phyloP scores from a whole-genome alignment of 2,113 vertebrate species.

The Macquaria ambigua region DNA sequence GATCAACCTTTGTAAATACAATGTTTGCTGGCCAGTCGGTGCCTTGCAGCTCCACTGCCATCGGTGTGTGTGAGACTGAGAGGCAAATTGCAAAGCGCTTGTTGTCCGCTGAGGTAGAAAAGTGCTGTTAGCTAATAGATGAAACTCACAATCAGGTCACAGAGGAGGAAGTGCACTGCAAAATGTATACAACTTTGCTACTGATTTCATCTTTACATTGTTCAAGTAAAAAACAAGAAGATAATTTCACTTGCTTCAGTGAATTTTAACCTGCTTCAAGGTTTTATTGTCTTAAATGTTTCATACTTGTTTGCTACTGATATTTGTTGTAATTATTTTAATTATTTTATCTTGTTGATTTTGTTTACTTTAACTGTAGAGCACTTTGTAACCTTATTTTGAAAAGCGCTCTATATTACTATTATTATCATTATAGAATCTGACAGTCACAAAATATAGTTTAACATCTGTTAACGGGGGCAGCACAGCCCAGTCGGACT shows the following conservation, averaged over 20 bases:
- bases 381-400: background rate
- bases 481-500: no score
- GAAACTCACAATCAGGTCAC: background rate
- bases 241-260: background rate
- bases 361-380: background rate
- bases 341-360: background rate
- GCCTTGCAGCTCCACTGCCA: no score
- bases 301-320: background rate
- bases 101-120: background rate
- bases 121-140: background rate
- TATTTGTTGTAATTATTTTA: background rate
- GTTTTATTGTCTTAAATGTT: constrained; percentile 36
- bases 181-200: background rate
- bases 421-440: background rate
- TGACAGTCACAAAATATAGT: background rate
- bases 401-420: background rate
- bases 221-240: background rate
- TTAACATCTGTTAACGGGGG: background rate
- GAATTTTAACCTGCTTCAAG: constrained; percentile 11
- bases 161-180: background rate
- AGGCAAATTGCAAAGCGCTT: no score
- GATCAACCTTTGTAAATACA: background rate
- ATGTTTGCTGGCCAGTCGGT: no score
- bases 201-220: constrained; percentile 41
- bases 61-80: no score